Percentiles rank a stretch among this genome's conserved stretches.
These are phyloP conservation scores for Lordiphosa mommai DNA, from an alignment of 1,140 invertebrate genomes.

Conservation along the genomic window DNA sequence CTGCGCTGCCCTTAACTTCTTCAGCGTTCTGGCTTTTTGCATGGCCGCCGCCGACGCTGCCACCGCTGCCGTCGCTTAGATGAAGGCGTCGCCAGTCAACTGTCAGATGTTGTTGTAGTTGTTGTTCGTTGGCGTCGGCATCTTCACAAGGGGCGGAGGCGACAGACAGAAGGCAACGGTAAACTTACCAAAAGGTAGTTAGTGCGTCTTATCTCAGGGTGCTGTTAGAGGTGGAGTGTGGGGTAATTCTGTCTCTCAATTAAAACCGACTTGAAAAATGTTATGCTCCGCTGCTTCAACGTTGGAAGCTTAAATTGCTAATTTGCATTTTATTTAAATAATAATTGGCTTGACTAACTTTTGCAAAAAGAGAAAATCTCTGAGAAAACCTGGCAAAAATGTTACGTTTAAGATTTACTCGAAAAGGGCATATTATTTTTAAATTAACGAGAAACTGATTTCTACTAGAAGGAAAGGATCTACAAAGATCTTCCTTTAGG, in stretches of 20 bases:
- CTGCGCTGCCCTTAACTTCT: slow-evolving; percentile 3
- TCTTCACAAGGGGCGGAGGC: slow-evolving; percentile 28
- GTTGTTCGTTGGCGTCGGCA: slow-evolving; percentile 43
- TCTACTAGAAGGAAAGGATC: no score
- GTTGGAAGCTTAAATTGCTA: slow-evolving; percentile 45
- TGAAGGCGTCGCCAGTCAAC: slow-evolving; percentile 61
- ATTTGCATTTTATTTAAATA: slow-evolving; percentile 72
- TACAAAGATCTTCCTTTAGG: no score
- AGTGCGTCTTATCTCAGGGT: slow-evolving; percentile 35
- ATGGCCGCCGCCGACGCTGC: not conserved
- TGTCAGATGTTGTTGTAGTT: slow-evolving; percentile 39
- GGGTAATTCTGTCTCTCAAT: slow-evolving; percentile 37
- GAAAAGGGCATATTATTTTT: not conserved
- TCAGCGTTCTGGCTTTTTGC: not conserved
- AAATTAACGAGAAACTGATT: no score
- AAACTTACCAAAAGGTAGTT: slow-evolving; percentile 56
- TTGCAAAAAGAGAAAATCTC: slow-evolving; percentile 3
- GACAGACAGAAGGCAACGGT: slow-evolving; percentile 48
- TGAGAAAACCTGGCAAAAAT: not conserved
- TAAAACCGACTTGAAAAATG: slow-evolving; percentile 41
- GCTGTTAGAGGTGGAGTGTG: not conserved
- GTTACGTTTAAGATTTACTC: no score
- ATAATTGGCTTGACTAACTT: slow-evolving; percentile 59
- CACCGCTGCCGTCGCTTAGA: slow-evolving; percentile 27
- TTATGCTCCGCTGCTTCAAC: slow-evolving; percentile 57